Evolutionary conservation across 37 sponge, comb jelly and placozoan genomes (phyloP), one percentile per base, ranked within the genome.

Genomic region (Halisarca cf. caerulea): DNA sequence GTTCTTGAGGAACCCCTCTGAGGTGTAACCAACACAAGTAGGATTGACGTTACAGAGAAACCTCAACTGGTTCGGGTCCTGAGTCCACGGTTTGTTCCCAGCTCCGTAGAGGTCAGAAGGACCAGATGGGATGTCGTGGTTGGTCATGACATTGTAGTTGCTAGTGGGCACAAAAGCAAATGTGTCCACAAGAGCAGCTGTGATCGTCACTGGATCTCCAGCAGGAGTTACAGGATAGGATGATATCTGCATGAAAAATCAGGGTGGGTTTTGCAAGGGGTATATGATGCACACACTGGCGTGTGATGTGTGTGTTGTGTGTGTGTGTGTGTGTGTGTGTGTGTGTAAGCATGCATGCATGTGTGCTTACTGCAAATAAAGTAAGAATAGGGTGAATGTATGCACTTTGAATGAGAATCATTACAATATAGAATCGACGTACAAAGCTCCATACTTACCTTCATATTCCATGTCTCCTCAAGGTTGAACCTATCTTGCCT

Each of bases 1-100:
- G 80, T 85, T 85, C 81, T 86, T 80, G 41, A 66, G 58, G 68
- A 78, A 80, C 7, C 81, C 87, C 15, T 64, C 42, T 5, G 87
- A 69, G 58, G 55, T 80, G 81, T 68, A 86, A 2, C 87, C 87
- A 11, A 75, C 57, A 61, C 87, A 86, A 3, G 43, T 14, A 40
- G 80, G 59, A 40, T 86, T 80, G 58, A 37, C 1, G 57, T 86
- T 68, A 34, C 87, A 86, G 42, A 86, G 58, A 32, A 80, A 68
- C 11, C 66, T 17, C 81, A 86, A 33, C 70, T 86, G 87, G 20
- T 45, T 69, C 11, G 2, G 18, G 55, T 80, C 54, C 34, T 66
- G 47, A 11, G 84, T 71, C 71, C 53, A 68, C 32, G 73, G 57
- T 47, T 30, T 36, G 7, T 70, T 25, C 25, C 44, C 62, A 4